Evolutionary conservation across 2,113 vertebrate genomes (phyloP).

Genomic region (Chaenogobius annularis): DNA sequence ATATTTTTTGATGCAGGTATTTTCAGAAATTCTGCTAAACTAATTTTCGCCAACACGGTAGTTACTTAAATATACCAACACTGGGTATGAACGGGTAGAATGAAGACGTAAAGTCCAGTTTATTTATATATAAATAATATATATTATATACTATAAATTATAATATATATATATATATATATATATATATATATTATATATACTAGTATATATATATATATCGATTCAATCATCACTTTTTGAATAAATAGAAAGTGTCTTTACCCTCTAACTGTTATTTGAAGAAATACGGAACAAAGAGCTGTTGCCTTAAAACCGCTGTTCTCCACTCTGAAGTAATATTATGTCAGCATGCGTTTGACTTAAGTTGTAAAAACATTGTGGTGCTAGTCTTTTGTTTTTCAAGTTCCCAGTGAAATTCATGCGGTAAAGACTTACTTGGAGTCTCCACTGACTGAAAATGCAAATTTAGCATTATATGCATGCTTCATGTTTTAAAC

Average conservation of each 20-base stretch:
- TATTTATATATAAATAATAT: too few relatives aligned
- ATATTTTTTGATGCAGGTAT: too few relatives aligned
- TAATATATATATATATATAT: too few relatives aligned
- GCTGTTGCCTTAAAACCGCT: not conserved
- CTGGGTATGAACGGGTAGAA: too few relatives aligned
- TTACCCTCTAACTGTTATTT: not conserved
- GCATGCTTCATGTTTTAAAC: constrained; percentile 3
- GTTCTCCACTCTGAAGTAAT: not conserved
- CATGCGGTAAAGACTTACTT: not conserved
- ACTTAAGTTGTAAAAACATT: not conserved
- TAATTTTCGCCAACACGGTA: too few relatives aligned
- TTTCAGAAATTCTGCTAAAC: too few relatives aligned
- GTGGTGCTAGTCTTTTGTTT: constrained; percentile 1
- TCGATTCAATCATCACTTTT: not conserved
- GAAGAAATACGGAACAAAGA: not conserved
- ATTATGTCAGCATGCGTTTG: not conserved
- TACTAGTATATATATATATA: too few relatives aligned
- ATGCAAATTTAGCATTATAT: too few relatives aligned
- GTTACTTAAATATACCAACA: too few relatives aligned
- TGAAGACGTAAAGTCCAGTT: too few relatives aligned
- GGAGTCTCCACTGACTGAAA: not conserved
- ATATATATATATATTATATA: too few relatives aligned
- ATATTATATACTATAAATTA: too few relatives aligned
- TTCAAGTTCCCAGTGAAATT: not conserved
- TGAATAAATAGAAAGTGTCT: not conserved